Evolutionary conservation across 2,888 invertebrate species (phyloP), one percentile per base, ranked within the genome.

Genomic region (Drymonia ruficornis): DNA sequence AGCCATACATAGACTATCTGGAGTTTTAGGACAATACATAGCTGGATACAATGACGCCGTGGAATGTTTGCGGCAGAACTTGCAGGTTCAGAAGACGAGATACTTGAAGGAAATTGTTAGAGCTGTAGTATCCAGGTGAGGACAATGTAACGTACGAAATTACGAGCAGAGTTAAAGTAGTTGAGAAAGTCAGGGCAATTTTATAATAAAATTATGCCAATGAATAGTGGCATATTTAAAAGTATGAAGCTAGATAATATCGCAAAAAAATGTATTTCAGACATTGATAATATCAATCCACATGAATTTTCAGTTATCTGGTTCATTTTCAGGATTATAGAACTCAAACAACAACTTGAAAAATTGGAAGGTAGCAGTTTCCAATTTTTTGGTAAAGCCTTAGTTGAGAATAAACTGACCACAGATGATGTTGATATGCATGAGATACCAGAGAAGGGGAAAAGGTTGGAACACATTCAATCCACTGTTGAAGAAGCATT

Each of bases 71-170:
- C 65, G 80, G 1, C 80, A 86, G 34, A 87, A 86, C 55, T 60
- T 87, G 1, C 89, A 89, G 67, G 79, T 89, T 1, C 90, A 90
- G 66, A 90, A 89, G 65, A 72, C 78, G 4, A 47, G 23, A 7
- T 81, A 79, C 52, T 76, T 89, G 1, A 50, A 59, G 1, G 66
- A 72, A 1, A 67, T 88, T 2, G 59, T 86, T 0, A 72, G 76
- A 28, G 71, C 78, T 16, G 56, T 85, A 16, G 74, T 77, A 13
- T 67, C 70, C 7, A 83, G 89, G 89, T 89, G 23, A 42, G 61
- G 18, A 42, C 4, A n/a, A 42, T 42, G 9, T 31, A 11, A 31
- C 11, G 31, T 31, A 23, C 6, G 23, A 23, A 23, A 23, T 23
- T 23, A 23, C 2, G 3, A 23, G 2, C 5, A 2, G 23, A 6